Percentiles rank a stretch among this genome's conserved stretches.
Conservation (phyloP, 2,113 vertebrate genomes). For the Scophthalmus maximus region DNA sequence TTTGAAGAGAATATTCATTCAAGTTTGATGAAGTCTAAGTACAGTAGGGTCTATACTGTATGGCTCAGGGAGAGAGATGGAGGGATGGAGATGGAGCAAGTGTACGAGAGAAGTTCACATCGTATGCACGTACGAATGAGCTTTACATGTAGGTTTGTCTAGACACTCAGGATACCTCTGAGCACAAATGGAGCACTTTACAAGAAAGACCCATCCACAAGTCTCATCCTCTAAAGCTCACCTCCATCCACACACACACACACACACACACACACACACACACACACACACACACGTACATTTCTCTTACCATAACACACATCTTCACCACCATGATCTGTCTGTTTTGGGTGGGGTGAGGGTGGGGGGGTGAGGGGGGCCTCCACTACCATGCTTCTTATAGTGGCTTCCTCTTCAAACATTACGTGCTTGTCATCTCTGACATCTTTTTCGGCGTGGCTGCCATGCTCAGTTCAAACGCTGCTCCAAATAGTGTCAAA, state of each 20-base stretch:
- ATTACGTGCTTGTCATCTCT: background rate
- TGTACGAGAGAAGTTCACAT: conserved; percentile 27
- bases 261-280: background rate
- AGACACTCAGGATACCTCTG: conserved; percentile 61
- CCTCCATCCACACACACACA: background rate
- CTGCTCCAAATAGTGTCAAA: background rate
- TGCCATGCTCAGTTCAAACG: background rate
- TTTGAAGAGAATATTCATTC: conserved; percentile 52
- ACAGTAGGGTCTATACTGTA: conserved; percentile 57
- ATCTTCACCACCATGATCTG: conserved; percentile 40
- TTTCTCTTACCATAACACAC: conserved; percentile 26
- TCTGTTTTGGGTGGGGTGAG: conserved; percentile 33
- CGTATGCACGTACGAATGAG: conserved; percentile 39
- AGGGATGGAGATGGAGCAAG: conserved; percentile 3
- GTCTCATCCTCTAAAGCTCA: conserved; percentile 30
- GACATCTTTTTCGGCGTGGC: background rate
- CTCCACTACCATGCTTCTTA: background rate
- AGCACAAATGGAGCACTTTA: conserved; percentile 68
- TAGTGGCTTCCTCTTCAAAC: background rate
- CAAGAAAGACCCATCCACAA: conserved; percentile 33
- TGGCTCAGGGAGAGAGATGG: conserved; percentile 11
- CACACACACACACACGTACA: conserved; percentile 13
- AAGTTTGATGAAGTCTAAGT: conserved; percentile 66
- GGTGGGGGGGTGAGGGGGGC: background rate
- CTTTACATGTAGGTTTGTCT: conserved; percentile 54